A percentile compares a stretch with the other conserved stretches of the same genome.
phyloP scores from a whole-genome alignment of 2,113 vertebrate species.

The Anoura caudifer region DNA sequence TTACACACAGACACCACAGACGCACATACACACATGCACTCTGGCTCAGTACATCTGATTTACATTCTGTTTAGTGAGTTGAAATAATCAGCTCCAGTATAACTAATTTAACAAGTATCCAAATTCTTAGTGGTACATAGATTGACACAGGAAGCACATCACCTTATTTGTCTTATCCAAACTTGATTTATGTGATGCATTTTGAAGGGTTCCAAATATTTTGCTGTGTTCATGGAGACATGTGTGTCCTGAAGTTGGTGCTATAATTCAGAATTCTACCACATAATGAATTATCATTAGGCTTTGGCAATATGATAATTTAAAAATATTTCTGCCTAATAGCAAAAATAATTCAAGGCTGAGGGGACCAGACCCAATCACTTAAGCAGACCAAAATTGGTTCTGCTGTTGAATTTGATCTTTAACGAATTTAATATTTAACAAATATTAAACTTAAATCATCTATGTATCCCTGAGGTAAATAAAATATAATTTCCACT shows the following conservation, averaged over 20 bases:
- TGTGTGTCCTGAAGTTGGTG: neutral
- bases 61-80: constrained; percentile 5
- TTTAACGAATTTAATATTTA: constrained; percentile 26
- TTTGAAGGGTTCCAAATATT: constrained; percentile 17
- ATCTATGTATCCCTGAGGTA: neutral
- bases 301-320: neutral
- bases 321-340: constrained; percentile 5
- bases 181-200: neutral
- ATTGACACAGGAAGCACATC: neutral
- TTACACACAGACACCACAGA: neutral
- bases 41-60: neutral
- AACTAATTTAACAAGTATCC: neutral
- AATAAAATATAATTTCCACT: constrained; percentile 1
- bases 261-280: neutral
- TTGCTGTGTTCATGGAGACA: neutral
- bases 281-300: neutral
- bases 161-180: neutral
- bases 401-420: constrained; percentile 17
- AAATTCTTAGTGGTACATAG: neutral
- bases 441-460: constrained; percentile 8
- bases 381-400: neutral
- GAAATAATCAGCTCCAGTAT: neutral
- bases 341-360: neutral
- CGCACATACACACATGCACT: neutral
- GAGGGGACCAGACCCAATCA: neutral